Base-by-base conservation (phyloP, 2,113 vertebrate genomes). In the Dasypus novemcinctus region DNA sequence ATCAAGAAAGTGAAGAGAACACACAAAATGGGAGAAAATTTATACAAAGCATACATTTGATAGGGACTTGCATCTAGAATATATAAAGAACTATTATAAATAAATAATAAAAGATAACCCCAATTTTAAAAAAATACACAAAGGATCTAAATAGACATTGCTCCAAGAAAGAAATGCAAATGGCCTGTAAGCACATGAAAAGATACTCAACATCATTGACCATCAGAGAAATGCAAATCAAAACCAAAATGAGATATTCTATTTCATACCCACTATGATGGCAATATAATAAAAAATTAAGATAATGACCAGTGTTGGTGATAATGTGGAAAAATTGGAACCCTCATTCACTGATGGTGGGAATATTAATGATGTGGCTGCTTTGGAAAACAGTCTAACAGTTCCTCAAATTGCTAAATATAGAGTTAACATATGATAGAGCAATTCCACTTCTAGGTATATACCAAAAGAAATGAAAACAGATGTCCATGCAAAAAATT, bases 141-240 rank as follows among this genome's bases (percentile, higher is more conserved):
- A 93, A 95, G 17, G 15, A 27, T 90, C n/a, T 90, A 33, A 79
- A 87, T 41, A 96, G 64, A 85, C 15, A 31, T 17, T 91, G 64
- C 71, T 84, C 86, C 29, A 82, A 49, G 79, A 41, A 88, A 91
- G 21, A 91, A 63, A 57, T 27, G 84, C 41, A 92, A 94, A 43
- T 64, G 76, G 25, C 78, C 63, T 74, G 49, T 31, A 74, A 87
- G 79, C 23, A 54, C 57, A 69, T 75, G 86, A 68, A 80, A 72
- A 95, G 52, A 86, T 78, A 33, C 13, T 95, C 68, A 52, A 23
- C 27, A 33, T 43, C 84, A 63, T 78, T 78, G 76, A 6, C 91
- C 83, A 72, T 59, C 52, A 92, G 80, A 38, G 69, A 95, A 86
- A 89, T 38, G 68, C 66, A 71, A 69, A 68, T 91, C 82, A 91